Evolutionary conservation across 2,888 invertebrate genomes (phyloP), one percentile per base, ranked within the genome.

Genomic region (Drosophila dives): DNA sequence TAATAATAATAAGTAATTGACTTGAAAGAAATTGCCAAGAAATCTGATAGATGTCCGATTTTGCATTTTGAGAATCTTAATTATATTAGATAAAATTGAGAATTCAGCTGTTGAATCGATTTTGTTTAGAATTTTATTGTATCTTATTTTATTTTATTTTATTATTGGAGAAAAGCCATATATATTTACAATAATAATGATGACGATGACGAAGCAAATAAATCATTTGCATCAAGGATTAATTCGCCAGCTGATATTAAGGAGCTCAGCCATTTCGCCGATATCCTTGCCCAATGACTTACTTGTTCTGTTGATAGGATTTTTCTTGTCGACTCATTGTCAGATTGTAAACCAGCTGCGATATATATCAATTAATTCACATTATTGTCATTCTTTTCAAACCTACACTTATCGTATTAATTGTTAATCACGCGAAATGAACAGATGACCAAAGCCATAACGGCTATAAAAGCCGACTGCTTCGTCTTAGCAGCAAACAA

Each of bases 401-500:
- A 8, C 7, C 45, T 15, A 1, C 45, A 45, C 15, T 54, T 12
- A 20, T 11, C 11, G 10, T 32, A 29, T 67, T 12, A 56, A 67
- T 38, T 38, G 7, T 11, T 59, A 78, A 75, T 3, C 10, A 10
- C 63, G 80, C 55, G 82, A 82, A 77, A 32, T 36, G 36, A 42
- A 69, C 82, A 82, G 50, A 68, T 82, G 82, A 20, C 10, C 65
- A 23, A 64, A 26, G 10, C 33, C 26, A 29, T 45, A 26, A 4
- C 2, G n/a, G 42, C 38, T 75, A 75, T 75, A 75, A 75, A 75
- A 75, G 63, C 11, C 10, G 12, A 36, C 0, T n/a, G 36, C 17
- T 23, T n/a, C 20, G n/a, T 0, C 12, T 11, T 15, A 23, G 1
- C 5, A 10, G 11, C 20, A 12, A 12, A 36, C 51, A 36, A 32